Evolutionary conservation across 1,140 invertebrate genomes (phyloP), one percentile per base, ranked within the genome.

Genomic region (Diachasmimorpha longicaudata): DNA sequence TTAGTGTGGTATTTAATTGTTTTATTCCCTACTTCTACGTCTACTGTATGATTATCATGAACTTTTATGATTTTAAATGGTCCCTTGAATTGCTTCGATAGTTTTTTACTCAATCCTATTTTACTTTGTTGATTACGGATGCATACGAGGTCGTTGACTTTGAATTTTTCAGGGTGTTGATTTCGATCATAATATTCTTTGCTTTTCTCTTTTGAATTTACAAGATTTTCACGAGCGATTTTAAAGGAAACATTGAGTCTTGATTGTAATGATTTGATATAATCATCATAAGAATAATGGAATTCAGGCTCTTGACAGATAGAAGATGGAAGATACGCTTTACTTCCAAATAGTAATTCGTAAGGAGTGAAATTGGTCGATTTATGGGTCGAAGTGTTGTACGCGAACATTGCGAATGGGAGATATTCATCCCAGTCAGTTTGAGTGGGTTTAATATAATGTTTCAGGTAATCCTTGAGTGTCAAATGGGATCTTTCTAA

Each of bases 341-440:
- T 84, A 66, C 77, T 76, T 9, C 89, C 89, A 70, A 88, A 89
- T 16, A 90, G n/a, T 4, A 91, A 44, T 81, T 89, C 85, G 70
- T 87, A 86, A 0, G 89, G 86, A 10, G 84, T 77, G 75, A 81
- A 87, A 11, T 82, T 79, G 0, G 86, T 90, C 0, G 83, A 79
- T 63, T 76, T 76, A 71, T 91, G 90, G 1, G 81, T 36, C 14
- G 86, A 80, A 0, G 86, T 87, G 66, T 90, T 90, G 71, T 89
- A 87, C 10, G 83, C 84, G 77, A 88, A 90, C 14, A 84, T 83
- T 0, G 88, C 88, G 16, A 84, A 85, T 0, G 80, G 81, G 0
- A 90, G 72, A 9, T 83, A 87, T 69, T 83, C 69, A 63, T 90
- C 88, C 90, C 90, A 91, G 75, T 90, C 83, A 9, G 44, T 79